Conservation (phyloP, 2,113 vertebrate genomes). For the Dipodomys stephensi region DNA sequence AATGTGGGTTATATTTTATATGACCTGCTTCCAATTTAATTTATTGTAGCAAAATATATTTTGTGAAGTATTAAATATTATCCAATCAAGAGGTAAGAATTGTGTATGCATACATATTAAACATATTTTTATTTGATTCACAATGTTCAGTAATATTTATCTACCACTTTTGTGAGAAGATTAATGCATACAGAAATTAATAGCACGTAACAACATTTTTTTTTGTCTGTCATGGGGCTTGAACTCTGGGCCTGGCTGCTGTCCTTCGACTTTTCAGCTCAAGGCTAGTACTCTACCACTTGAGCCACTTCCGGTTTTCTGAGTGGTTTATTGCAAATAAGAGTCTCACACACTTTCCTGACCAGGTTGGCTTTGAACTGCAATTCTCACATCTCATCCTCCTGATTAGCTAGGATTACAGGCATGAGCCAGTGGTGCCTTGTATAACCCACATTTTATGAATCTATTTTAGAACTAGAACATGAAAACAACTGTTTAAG, state of each 20-base stretch:
- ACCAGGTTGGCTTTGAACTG: too few relatives aligned
- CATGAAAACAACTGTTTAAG: neutral
- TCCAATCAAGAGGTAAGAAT: neutral
- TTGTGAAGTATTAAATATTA: neutral
- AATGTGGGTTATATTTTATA: neutral
- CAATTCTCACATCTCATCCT: too few relatives aligned
- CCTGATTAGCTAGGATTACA: too few relatives aligned
- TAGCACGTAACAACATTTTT: neutral
- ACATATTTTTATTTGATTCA: neutral
- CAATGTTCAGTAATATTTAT: neutral
- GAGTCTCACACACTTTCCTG: too few relatives aligned
- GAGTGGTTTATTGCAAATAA: too few relatives aligned
- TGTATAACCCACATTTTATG: too few relatives aligned
- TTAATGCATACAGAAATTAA: neutral
- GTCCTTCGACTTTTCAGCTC: too few relatives aligned
- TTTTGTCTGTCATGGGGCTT: neutral
- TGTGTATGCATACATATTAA: neutral
- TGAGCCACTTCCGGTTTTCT: too few relatives aligned
- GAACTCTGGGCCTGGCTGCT: too few relatives aligned
- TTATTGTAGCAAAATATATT: neutral
- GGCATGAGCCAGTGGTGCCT: too few relatives aligned
- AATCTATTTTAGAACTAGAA: neutral
- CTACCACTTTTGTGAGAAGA: neutral
- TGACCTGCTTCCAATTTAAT: neutral
- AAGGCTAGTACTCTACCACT: too few relatives aligned